Base-by-base conservation (phyloP, 2,113 vertebrate species). In the Otolemur garnettii region DNA sequence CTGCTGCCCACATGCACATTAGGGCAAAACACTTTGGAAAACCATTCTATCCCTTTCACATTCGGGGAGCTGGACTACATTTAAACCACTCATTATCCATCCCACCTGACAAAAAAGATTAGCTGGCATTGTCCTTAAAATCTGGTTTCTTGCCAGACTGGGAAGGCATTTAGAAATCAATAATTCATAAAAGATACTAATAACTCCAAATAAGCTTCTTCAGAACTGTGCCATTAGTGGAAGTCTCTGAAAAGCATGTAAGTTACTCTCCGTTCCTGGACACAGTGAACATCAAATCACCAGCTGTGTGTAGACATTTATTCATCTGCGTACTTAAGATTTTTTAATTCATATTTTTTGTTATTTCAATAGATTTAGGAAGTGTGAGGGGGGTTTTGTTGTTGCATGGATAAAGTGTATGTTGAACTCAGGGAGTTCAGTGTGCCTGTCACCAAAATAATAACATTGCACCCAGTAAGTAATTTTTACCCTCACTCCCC, bases 131-230 rank as follows among this genome's bases (percentile, higher is more conserved):
- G 53, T 87, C 66, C 53, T 80, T 92, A 85, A 38, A 9, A 68
- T 68, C n/a, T 83, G 26, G 64, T 91, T 92, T 96, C 50, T 86
- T 74, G 75, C 74, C 69, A 92, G 86, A 86, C 53, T 80, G 33
- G 30, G 53, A 87, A 92, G 38, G 92, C 77, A 96, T 90, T 95
- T 90, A 87, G 60, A 96, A 95, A 97, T 96, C 91, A 90, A 68
- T 97, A 96, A 74, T 83, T 96, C 91, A 84, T 64, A 94, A 95
- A 92, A 84, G 60, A 87, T 57, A 35, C 53, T 95, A 96, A 95
- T 90, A 80, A 60, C 81, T 4, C 83, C 66, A 92, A 79, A 83
- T 74, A 86, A 82, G 26, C 38, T 94, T 97, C 94, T 92, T 83
- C 69, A 90, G 50, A 75, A 78, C 55, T 69, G 22, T 79, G 42